Conservation (phyloP, 2,797 vertebrate genomes). For the Macropus fuliginosus region DNA sequence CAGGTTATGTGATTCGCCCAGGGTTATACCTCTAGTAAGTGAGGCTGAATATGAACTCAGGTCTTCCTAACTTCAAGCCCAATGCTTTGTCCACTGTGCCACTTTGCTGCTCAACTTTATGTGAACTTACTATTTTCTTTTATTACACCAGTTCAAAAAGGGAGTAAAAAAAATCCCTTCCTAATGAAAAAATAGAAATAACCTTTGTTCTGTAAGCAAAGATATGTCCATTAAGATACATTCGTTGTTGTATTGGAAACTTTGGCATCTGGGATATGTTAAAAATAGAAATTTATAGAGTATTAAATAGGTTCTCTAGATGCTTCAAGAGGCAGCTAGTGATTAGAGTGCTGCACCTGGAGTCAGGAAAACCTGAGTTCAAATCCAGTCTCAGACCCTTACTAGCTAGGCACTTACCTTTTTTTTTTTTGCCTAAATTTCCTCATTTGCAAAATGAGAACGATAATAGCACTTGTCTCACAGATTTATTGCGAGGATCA, state of each 20-base stretch:
- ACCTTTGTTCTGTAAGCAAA: not conserved
- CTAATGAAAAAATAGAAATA: not conserved
- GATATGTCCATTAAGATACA: not conserved
- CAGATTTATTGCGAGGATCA: not conserved
- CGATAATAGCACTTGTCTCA: not conserved
- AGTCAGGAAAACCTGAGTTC: not conserved
- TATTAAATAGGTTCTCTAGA: not conserved
- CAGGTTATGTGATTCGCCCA: not conserved
- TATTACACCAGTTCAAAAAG: conserved; percentile 76
- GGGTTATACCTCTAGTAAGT: not conserved
- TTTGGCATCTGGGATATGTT: not conserved
- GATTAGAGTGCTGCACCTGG: not conserved
- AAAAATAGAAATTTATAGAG: not conserved
- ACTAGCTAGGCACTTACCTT: too few species aligned
- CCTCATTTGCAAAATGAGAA: too few species aligned
- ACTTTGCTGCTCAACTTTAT: not conserved
- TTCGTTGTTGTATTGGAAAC: not conserved
- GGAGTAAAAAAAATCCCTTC: not conserved
- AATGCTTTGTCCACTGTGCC: not conserved
- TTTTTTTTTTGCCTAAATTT: not conserved
- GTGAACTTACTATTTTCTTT: conserved; percentile 73
- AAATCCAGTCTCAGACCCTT: not conserved
- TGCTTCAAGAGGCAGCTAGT: not conserved
- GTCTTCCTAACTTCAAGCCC: not conserved
- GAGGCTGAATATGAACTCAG: not conserved